Evolutionary conservation across 1,140 invertebrate genomes (phyloP), one percentile per base, ranked within the genome.

Genomic region (Diabrotica virgifera): DNA sequence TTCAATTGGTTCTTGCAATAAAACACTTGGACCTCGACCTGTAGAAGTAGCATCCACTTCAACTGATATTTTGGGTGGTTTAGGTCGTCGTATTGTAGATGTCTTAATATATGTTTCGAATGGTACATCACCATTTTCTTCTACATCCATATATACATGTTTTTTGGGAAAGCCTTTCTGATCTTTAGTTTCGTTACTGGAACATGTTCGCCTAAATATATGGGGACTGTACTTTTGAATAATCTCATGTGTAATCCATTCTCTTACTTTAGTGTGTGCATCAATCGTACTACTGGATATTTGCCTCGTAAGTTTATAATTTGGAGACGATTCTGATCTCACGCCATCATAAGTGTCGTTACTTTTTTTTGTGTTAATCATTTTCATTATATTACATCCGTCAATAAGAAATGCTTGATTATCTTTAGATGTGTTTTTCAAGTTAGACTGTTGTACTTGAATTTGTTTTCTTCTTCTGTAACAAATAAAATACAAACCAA

Each of bases 201-300:
- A 60, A 24, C 37, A 14, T 9, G 50, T 36, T 59, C 65, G 70
- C 38, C 63, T 64, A 0, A 66, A 62, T 71, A 87, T 85, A 63
- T 81, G 82, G 4, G 89, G 89, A 12, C 88, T 89, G 72, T 86
- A 89, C 76, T 86, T 84, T 72, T 89, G 85, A 66, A 88, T 84
- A 54, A 89, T 86, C 80, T 89, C 89, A 67, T 90, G 84, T 4
- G 89, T 85, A 68, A 94, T 94, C 91, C 91, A 94, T 62, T 93
- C 90, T 62, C 87, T 84, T 4, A 94, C 91, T 82, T 93, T 92
- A 9, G 90, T 89, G 72, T 92, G 89, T 0, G 91, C 89, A 74
- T 93, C 91, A 65, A 94, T 87, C 0, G 91, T 92, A 55, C 90
- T 92, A 9, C 84, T 86, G 0, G 90, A 92, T 70, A 89, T 84